Evolutionary conservation across 2,113 vertebrate genomes (phyloP).

Genomic region (Setophaga petechia): DNA sequence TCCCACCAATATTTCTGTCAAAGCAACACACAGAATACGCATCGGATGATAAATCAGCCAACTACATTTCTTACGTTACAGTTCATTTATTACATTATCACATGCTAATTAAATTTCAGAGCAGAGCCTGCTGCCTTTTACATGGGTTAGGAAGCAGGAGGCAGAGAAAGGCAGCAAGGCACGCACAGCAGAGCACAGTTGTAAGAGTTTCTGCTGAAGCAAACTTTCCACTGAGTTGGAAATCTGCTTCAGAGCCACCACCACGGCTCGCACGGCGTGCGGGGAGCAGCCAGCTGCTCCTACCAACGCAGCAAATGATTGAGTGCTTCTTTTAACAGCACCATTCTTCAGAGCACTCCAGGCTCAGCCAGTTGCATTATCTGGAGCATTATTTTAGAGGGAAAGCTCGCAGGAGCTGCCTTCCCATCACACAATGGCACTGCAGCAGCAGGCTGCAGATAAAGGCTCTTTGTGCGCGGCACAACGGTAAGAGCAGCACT

Average conservation of each 20-base stretch:
- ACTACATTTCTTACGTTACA: background rate
- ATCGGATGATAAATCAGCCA: fast-evolving
- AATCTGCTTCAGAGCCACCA: background rate
- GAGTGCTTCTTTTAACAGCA: background rate
- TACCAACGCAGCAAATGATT: background rate
- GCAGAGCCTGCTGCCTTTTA: background rate
- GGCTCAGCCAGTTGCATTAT: background rate
- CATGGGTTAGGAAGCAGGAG: background rate
- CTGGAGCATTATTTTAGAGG: background rate
- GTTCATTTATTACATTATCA: background rate
- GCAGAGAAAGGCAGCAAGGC: background rate
- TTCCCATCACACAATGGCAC: background rate
- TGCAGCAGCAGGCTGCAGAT: background rate
- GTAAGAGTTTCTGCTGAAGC: background rate
- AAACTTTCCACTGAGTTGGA: background rate
- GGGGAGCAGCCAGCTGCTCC: background rate
- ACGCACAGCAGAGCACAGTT: fast-evolving
- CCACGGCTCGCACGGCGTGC: fast-evolving
- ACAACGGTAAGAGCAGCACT: background rate
- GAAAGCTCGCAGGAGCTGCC: background rate
- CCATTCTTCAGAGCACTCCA: background rate
- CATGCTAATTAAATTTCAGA: background rate
- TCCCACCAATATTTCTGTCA: background rate
- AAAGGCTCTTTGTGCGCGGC: background rate
- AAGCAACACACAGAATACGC: fast-evolving